Conservation (phyloP, 37 sponge, comb jelly and placozoan genomes). For the Diacarnus erythraeanus region DNA sequence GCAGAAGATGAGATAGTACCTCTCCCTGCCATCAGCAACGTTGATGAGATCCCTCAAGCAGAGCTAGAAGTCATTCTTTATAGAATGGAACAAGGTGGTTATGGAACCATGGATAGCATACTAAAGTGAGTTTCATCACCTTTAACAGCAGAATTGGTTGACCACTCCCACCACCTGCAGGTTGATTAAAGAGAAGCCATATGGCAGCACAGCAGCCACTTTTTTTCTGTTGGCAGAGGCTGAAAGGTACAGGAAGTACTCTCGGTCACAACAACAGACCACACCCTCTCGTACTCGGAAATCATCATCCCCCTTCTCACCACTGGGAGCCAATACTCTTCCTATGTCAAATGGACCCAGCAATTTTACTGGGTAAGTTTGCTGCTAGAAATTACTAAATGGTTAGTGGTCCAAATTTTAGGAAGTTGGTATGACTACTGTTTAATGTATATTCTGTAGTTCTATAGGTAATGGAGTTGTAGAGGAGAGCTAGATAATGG, state of each 20-base stretch:
- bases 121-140: constrained; percentile 46
- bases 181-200: constrained; percentile 62
- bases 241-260: constrained; percentile 59
- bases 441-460: too few relatives aligned
- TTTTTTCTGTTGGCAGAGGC: constrained; percentile 95
- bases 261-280: background rate
- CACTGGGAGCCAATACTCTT: background rate
- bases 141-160: background rate
- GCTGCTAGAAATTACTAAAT: too few relatives aligned
- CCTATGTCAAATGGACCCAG: too few relatives aligned
- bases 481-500: too few relatives aligned
- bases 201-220: constrained; percentile 93
- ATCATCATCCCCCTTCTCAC: constrained; percentile 36
- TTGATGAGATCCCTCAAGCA: constrained; percentile 61
- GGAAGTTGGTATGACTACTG: too few relatives aligned
- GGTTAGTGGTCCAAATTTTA: too few relatives aligned
- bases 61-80: constrained; percentile 61
- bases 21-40: constrained; percentile 30
- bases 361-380: too few relatives aligned
- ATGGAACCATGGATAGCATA: constrained; percentile 69
- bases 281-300: constrained; percentile 32
- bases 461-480: too few relatives aligned
- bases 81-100: constrained; percentile 76
- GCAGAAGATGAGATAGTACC: constrained; percentile 16
- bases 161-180: constrained; percentile 24